phyloP scores from a whole-genome alignment of 2,888 invertebrate species.

The Vanessa cardui region DNA sequence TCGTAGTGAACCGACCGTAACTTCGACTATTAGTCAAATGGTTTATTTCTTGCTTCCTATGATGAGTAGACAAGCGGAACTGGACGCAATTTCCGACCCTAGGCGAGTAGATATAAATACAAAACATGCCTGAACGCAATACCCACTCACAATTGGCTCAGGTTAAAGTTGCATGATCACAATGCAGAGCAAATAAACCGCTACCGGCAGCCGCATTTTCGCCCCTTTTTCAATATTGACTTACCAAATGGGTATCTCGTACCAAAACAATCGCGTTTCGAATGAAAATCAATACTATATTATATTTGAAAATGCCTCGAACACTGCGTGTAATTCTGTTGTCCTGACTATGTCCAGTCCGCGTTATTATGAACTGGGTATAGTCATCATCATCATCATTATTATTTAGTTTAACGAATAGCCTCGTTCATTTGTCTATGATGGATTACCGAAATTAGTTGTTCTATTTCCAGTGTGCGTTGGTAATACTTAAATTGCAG shows the following conservation, averaged over 20 bases:
- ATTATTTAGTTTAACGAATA: too few species aligned
- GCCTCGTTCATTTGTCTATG: too few species aligned
- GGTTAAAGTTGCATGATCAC: constrained; percentile 75
- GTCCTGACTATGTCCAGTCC: neutral
- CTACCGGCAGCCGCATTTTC: constrained; percentile 55
- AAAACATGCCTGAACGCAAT: constrained; percentile 59
- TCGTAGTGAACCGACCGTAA: neutral
- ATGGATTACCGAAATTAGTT: too few species aligned
- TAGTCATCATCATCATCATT: too few species aligned
- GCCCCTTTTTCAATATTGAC: constrained; percentile 62
- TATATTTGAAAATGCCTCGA: neutral
- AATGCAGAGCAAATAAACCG: constrained; percentile 70
- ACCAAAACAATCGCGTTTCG: constrained; percentile 13
- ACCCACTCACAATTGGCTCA: constrained; percentile 67
- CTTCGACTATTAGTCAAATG: constrained; percentile 13
- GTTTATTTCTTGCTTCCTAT: constrained; percentile 53
- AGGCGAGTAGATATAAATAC: constrained; percentile 47
- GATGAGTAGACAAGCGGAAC: constrained; percentile 70
- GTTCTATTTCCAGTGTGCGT: too few species aligned
- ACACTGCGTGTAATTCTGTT: neutral
- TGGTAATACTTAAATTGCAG: neutral
- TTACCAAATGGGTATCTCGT: constrained; percentile 51
- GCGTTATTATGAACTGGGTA: neutral
- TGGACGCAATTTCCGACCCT: constrained; percentile 72
- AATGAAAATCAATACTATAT: constrained; percentile 2